Evolutionary conservation across 2,797 vertebrate genomes (phyloP).

Genomic region (Phyllotis vaccarum): DNA sequence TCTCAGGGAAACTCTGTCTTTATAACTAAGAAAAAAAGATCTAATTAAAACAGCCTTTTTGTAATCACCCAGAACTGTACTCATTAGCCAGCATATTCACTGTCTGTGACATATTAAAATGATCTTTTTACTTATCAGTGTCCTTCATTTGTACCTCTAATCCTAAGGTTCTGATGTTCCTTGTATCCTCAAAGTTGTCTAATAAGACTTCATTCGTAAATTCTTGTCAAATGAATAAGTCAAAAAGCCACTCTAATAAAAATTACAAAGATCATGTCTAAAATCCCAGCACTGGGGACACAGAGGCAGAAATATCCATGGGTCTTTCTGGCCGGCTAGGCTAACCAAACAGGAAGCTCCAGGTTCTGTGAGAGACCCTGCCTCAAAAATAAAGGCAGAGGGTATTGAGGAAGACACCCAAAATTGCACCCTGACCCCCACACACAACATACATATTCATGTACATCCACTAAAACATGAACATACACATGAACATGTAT

Average conservation of each 20-base stretch:
- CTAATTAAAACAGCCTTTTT: slow-evolving; percentile 64
- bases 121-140: background rate
- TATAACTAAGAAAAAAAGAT: slow-evolving; percentile 30
- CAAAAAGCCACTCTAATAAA: slow-evolving; percentile 23
- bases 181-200: background rate
- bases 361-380: background rate
- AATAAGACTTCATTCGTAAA: background rate
- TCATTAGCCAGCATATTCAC: slow-evolving; percentile 29
- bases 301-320: background rate
- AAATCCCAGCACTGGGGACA: no score
- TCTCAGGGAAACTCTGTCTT: slow-evolving; percentile 57
- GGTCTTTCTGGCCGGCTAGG: background rate
- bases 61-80: slow-evolving; percentile 6
- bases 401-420: background rate
- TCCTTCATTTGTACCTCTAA: background rate
- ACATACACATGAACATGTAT: background rate
- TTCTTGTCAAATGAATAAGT: slow-evolving; percentile 33
- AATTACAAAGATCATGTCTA: background rate
- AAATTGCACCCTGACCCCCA: background rate
- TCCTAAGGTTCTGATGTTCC: background rate
- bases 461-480: background rate
- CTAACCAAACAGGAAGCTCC: background rate
- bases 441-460: background rate
- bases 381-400: background rate
- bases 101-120: slow-evolving; percentile 36